A percentile compares a stretch with the other conserved stretches of the same genome.
These are phyloP conservation scores for Helleia helle DNA, from an alignment of 2,888 invertebrate genomes.

Conservation along the genomic window DNA sequence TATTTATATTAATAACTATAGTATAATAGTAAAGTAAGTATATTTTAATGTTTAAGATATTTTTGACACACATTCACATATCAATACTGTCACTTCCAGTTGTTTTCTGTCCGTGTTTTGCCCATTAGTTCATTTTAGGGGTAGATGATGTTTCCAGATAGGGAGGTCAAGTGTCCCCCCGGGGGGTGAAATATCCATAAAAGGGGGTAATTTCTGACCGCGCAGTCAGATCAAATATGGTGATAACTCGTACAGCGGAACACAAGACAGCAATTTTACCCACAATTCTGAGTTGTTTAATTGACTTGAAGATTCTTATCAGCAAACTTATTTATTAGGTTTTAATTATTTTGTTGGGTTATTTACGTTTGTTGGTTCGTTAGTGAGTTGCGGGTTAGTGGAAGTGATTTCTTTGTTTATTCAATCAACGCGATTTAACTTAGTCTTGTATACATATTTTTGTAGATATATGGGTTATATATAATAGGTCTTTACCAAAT, in stretches of 20 bases:
- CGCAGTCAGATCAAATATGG: conserved; percentile 62
- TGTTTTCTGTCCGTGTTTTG: conserved; percentile 33
- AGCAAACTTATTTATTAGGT: conserved; percentile 53
- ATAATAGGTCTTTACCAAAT: no score
- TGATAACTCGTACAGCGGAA: conserved; percentile 53
- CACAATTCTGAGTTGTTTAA: conserved; percentile 63
- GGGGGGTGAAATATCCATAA: conserved; percentile 69
- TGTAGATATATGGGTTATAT: no score
- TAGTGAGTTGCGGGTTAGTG: conserved; percentile 11
- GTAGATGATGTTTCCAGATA: conserved; percentile 70
- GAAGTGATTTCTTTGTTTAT: conserved; percentile 12
- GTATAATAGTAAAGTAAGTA: no score
- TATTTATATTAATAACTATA: no score
- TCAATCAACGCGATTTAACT: no score
- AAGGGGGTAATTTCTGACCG: conserved; percentile 66
- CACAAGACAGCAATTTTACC: conserved; percentile 68
- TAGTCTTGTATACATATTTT: no score
- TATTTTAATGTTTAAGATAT: no score
- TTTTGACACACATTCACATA: no score
- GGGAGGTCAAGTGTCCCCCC: conserved; percentile 70
- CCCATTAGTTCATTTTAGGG: conserved; percentile 66
- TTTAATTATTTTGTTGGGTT: conserved; percentile 50
- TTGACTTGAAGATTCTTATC: conserved; percentile 62
- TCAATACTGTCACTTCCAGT: conserved; percentile 32
- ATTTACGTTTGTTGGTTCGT: conserved; percentile 29